Evolutionary conservation across 2,113 vertebrate genomes (phyloP).

Genomic region (Centropus bengalensis): DNA sequence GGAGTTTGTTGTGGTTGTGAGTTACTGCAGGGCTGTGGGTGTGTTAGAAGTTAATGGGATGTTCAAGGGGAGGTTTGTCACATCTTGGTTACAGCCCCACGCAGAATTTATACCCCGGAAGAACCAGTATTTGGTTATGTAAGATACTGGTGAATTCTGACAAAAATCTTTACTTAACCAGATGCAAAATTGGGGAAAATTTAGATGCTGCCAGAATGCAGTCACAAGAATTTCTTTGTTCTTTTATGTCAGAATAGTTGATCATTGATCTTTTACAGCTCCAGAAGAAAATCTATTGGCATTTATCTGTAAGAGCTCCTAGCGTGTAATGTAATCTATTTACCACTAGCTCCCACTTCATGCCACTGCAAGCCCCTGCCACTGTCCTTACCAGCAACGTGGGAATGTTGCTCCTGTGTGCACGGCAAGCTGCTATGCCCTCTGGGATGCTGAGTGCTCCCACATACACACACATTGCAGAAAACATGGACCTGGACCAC

Average conservation of each 20-base stretch:
- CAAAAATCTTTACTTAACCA: neutral
- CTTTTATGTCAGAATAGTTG: neutral
- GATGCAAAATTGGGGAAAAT: neutral
- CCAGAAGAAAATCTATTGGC: neutral
- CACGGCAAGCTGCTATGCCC: neutral
- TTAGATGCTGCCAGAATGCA: neutral
- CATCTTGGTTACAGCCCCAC: neutral
- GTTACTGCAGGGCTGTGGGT: neutral
- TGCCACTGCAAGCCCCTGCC: neutral
- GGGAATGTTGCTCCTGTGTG: neutral
- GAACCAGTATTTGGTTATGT: neutral
- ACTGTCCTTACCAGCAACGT: neutral
- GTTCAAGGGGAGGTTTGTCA: neutral
- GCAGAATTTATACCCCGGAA: neutral
- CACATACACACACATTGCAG: neutral
- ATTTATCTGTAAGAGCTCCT: neutral
- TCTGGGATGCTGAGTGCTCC: neutral
- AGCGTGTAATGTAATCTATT: neutral
- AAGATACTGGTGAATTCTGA: neutral
- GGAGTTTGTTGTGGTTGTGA: neutral
- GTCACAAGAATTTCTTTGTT: neutral
- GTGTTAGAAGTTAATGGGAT: neutral
- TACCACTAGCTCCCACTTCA: neutral
- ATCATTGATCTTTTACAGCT: neutral
- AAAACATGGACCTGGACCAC: neutral